These are phyloP conservation scores for Heliothis virescens DNA, from an alignment of 1,140 invertebrate genomes.

Conservation along the genomic window DNA sequence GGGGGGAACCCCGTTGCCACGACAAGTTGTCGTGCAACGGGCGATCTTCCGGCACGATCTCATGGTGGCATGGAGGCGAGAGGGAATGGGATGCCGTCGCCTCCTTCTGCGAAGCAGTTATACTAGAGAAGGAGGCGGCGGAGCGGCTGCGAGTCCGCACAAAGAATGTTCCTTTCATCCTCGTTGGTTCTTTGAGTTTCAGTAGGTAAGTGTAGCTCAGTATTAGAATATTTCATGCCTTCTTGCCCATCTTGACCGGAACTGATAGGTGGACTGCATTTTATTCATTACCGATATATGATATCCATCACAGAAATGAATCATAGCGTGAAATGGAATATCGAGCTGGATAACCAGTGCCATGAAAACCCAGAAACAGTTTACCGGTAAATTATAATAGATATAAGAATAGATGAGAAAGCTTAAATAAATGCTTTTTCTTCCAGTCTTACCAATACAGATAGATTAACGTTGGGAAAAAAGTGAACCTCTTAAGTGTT, in stretches of 20 bases:
- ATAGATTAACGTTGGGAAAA: not conserved
- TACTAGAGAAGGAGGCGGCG: no score
- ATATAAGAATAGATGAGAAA: conserved; percentile 17
- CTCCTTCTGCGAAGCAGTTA: no score
- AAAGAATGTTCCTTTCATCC: not conserved
- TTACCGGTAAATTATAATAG: conserved; percentile 10
- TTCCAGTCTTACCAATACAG: not conserved
- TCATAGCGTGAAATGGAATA: conserved; percentile 25
- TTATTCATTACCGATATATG: conserved; percentile 12
- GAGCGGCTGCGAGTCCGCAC: no score
- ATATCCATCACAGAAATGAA: conserved; percentile 21
- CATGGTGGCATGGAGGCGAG: no score
- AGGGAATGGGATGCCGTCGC: no score
- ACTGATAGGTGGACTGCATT: not conserved
- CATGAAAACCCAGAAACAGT: conserved; percentile 24
- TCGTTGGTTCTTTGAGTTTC: not conserved
- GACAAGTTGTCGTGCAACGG: no score
- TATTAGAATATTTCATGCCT: conserved; percentile 3
- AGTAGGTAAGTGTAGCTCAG: not conserved
- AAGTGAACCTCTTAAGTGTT: conserved; percentile 6
- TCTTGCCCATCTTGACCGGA: conserved; percentile 16
- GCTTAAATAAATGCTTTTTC: conserved; percentile 8
- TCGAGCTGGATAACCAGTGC: conserved; percentile 12
- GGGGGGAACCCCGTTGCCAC: no score
- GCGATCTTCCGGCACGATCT: no score